phyloP scores from a whole-genome alignment of 2,113 vertebrate genomes.

The Rhabdornis inornatus region DNA sequence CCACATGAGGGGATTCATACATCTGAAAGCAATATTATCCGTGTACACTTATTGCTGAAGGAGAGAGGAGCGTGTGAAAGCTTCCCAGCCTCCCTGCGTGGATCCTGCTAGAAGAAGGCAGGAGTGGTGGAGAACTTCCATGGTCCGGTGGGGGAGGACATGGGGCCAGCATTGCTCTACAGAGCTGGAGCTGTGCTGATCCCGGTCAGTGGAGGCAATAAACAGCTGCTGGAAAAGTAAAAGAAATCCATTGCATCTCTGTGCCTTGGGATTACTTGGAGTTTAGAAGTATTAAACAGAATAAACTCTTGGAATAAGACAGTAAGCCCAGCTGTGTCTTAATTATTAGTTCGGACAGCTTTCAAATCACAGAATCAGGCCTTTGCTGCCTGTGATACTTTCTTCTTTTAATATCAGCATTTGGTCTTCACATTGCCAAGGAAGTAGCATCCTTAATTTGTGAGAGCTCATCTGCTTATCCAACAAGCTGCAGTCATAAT shows the following conservation, averaged over 20 bases:
- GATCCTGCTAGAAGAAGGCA: background rate
- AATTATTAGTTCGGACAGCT: background rate
- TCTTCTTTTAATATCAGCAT: background rate
- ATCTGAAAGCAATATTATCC: conserved; percentile 27
- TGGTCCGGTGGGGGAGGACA: rapidly evolving
- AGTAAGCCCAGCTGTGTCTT: background rate
- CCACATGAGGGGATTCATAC: background rate
- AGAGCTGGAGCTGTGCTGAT: background rate
- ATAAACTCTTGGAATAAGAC: background rate
- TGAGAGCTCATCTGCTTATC: conserved; percentile 50
- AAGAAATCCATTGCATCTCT: background rate
- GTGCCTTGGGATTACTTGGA: background rate
- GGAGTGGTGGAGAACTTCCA: background rate
- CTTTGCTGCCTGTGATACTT: background rate
- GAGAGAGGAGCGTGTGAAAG: background rate
- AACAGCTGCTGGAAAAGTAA: background rate
- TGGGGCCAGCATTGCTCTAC: background rate
- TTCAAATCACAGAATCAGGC: background rate
- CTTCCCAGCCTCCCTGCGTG: rapidly evolving
- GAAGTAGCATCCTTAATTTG: conserved; percentile 34
- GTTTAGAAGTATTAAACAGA: conserved; percentile 19
- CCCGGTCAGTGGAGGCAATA: background rate
- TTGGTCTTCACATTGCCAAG: background rate
- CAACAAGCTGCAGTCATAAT: conserved; percentile 4
- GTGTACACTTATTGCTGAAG: background rate